A percentile compares a stretch with the other conserved stretches of the same genome.
Evolutionary conservation across 2,888 invertebrate species (phyloP).

Genomic region (Hydriomena furcata): DNA sequence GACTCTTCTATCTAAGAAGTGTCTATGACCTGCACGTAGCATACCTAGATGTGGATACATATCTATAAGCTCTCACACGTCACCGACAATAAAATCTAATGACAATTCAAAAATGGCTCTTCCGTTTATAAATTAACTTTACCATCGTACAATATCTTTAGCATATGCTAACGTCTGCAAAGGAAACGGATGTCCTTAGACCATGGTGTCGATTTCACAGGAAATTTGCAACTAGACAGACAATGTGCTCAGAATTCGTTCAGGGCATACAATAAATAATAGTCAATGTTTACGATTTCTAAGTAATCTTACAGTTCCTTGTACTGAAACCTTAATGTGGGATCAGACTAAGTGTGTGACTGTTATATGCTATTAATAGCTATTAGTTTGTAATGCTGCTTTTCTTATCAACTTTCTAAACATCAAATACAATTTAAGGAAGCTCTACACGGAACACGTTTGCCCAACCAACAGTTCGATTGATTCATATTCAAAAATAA

Average conservation of each 20-base stretch:
- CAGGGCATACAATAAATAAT: not conserved
- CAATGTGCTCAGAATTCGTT: slow-evolving; percentile 8
- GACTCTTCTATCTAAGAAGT: not conserved
- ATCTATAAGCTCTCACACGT: slow-evolving; percentile 19
- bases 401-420: too few relatives aligned
- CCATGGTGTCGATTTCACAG: slow-evolving; percentile 54
- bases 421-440: too few relatives aligned
- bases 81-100: slow-evolving; percentile 29
- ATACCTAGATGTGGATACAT: not conserved
- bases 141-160: slow-evolving; percentile 54
- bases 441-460: too few relatives aligned
- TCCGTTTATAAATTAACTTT: slow-evolving; percentile 55
- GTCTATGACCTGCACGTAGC: not conserved
- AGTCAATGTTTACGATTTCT: not conserved
- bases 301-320: too few relatives aligned
- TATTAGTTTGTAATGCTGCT: too few relatives aligned
- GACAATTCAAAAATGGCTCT: slow-evolving; percentile 45
- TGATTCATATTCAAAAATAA: too few relatives aligned
- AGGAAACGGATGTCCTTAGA: slow-evolving; percentile 79
- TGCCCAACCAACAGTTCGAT: too few relatives aligned
- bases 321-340: too few relatives aligned
- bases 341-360: too few relatives aligned
- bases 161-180: slow-evolving; percentile 60
- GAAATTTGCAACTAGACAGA: slow-evolving; percentile 57
- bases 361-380: too few relatives aligned